Evolutionary conservation across 2,113 vertebrate genomes (phyloP), one percentile per base, ranked within the genome.

Genomic region (Syrmaticus mikado): DNA sequence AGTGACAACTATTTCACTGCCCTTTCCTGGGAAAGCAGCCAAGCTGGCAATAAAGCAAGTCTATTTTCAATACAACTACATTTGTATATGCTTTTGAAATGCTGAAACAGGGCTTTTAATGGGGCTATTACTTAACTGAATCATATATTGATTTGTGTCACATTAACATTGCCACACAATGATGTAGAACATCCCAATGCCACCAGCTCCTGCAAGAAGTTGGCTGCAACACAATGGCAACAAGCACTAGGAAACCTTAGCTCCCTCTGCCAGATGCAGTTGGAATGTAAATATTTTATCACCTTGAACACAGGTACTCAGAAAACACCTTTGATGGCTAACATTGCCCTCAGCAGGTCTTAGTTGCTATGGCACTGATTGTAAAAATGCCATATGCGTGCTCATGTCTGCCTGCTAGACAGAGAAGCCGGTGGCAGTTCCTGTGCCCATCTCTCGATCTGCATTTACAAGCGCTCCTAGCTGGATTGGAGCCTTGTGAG

Each of bases 11-110:
- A 6, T 64, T 79, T 28, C 34, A 38, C 85, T 34, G 2, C 48
- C 8, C 53, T 85, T 91, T 81, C 74, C 75, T 71, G 78, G 92
- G 90, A 94, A 71, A 55, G 65, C 55, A 91, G 84, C 92, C 94
- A 96, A 92, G 28, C 61, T 12, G 36, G 21, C 34, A 48, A 53
- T 8, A 38, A 45, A 65, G 32, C 53, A 21, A 0, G 13, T 28
- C 46, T 22, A 68, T 77, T 89, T 60, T 84, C 48, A 28, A 22
- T 36, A 12, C 30, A 43, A 10, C 30, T 28, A 3, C 1, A 3
- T 60, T 60, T 43, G 19, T 40, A 5, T n/a, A 20, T 46, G 66
- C 57, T 84, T 82, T 79, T 32, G 10, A 75, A 28, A 52, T 4
- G 24, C 76, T 32, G n/a, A 38, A 90, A 24, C 22, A 43, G 80